These are phyloP conservation scores for Geotrypetes seraphini DNA, from an alignment of 2,797 vertebrate genomes.

Conservation along the genomic window DNA sequence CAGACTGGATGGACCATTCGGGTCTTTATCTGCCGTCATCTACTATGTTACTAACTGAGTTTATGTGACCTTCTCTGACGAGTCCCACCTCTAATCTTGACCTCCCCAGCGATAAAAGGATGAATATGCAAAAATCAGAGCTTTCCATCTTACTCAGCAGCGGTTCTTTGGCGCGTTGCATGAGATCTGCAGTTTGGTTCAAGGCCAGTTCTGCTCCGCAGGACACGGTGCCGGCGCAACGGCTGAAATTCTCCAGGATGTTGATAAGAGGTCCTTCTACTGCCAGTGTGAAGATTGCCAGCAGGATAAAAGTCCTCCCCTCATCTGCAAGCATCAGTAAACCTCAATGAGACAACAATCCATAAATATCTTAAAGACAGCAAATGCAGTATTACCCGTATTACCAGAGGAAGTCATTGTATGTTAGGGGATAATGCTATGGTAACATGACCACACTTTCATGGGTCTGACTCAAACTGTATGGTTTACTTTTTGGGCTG, in stretches of 20 bases:
- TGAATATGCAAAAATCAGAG: background rate
- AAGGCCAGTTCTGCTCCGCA: constrained; percentile 71
- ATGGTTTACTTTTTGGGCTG: too few species aligned
- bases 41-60: too few species aligned
- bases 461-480: too few species aligned
- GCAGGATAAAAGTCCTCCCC: constrained; percentile 57
- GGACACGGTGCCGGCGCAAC: constrained; percentile 57
- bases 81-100: too few species aligned
- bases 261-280: constrained; percentile 72
- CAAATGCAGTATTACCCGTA: too few species aligned
- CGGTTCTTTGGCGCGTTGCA: constrained; percentile 52
- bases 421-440: too few species aligned
- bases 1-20: too few species aligned
- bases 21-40: too few species aligned
- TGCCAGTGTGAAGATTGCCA: constrained; percentile 54
- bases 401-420: too few species aligned
- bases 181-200: constrained; percentile 71
- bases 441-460: too few species aligned
- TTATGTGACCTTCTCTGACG: too few species aligned
- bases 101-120: background rate
- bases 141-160: constrained; percentile 58
- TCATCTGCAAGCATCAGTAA: constrained; percentile 32
- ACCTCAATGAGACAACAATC: background rate
- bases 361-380: too few species aligned
- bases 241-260: constrained; percentile 61